Evolutionary conservation across 2,797 vertebrate species (phyloP).

Genomic region (Coracias cyanogaster): DNA sequence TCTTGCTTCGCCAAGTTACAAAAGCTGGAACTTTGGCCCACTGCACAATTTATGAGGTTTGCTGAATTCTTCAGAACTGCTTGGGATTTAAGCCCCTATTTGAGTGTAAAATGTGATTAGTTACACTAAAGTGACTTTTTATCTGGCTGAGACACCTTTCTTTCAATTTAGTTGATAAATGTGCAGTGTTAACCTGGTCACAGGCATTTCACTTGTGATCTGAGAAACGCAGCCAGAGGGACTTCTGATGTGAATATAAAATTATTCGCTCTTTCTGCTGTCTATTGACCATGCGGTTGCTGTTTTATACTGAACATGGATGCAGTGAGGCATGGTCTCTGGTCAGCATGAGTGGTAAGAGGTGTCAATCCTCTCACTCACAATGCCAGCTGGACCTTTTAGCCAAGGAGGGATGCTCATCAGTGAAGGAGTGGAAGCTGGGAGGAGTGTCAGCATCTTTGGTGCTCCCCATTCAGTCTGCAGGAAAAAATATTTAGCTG

Average conservation of each 20-base stretch:
- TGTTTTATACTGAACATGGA: not conserved
- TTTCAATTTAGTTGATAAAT: conserved; percentile 30
- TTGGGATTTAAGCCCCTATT: conserved; percentile 1
- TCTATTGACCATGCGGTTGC: accelerated
- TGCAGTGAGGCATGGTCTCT: not conserved
- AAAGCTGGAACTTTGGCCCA: not conserved
- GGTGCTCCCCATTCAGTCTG: accelerated
- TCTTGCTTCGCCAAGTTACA: not conserved
- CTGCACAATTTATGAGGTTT: not conserved
- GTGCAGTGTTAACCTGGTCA: not conserved
- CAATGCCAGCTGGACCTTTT: accelerated
- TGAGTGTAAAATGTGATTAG: conserved; percentile 29
- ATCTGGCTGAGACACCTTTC: conserved; percentile 33
- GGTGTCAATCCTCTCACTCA: not conserved
- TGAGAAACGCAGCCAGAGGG: not conserved
- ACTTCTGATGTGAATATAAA: not conserved
- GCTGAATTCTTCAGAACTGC: not conserved
- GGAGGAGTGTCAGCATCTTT: not conserved
- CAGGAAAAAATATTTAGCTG: not conserved
- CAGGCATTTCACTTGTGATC: not conserved
- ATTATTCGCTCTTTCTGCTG: accelerated
- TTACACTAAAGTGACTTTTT: conserved; percentile 18
- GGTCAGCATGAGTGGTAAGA: not conserved
- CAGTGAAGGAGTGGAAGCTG: not conserved
- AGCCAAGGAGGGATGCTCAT: accelerated